These are phyloP conservation scores for Dryocosmus kuriphilus DNA, from an alignment of 2,888 invertebrate species.

Conservation along the genomic window DNA sequence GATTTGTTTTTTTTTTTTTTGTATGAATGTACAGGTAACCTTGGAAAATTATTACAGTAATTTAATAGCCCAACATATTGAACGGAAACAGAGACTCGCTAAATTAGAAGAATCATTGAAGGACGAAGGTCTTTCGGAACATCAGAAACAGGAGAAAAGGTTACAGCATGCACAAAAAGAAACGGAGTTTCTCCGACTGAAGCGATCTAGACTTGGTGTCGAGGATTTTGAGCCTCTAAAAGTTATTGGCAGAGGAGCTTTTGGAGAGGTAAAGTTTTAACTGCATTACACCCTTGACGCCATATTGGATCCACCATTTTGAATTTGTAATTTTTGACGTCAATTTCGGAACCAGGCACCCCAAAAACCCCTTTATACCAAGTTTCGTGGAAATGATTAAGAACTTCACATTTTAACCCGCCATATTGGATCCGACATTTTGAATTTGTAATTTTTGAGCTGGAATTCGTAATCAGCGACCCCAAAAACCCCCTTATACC, in stretches of 20 bases:
- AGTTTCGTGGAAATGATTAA: too few relatives aligned
- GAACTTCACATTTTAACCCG: too few relatives aligned
- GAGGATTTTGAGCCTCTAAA: conserved; percentile 99
- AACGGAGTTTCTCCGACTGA: conserved; percentile 97
- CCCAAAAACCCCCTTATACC: too few relatives aligned
- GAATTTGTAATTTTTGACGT: too few relatives aligned
- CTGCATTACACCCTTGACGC: too few relatives aligned
- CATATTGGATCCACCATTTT: too few relatives aligned
- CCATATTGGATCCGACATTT: too few relatives aligned
- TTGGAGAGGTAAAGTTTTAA: conserved; percentile 85
- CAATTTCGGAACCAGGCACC: too few relatives aligned
- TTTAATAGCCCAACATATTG: conserved; percentile 97
- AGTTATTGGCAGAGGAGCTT: conserved; percentile 95
- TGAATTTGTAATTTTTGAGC: conserved; percentile 2
- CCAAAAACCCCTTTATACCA: too few relatives aligned
- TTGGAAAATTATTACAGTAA: conserved; percentile 99
- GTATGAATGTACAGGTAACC: conserved; percentile 81
- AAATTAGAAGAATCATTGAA: conserved; percentile 97
- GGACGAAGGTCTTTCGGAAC: conserved; percentile 97
- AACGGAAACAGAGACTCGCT: conserved; percentile 95
- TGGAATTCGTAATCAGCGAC: too few relatives aligned
- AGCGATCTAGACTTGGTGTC: conserved; percentile 96
- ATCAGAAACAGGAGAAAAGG: conserved; percentile 96
- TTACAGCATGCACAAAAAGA: conserved; percentile 98
- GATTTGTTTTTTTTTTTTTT: too few relatives aligned